Percentiles rank a stretch among this genome's conserved stretches.
These are phyloP conservation scores for Bradypodion ventrale DNA, from an alignment of 2,797 vertebrate species.

Conservation along the genomic window DNA sequence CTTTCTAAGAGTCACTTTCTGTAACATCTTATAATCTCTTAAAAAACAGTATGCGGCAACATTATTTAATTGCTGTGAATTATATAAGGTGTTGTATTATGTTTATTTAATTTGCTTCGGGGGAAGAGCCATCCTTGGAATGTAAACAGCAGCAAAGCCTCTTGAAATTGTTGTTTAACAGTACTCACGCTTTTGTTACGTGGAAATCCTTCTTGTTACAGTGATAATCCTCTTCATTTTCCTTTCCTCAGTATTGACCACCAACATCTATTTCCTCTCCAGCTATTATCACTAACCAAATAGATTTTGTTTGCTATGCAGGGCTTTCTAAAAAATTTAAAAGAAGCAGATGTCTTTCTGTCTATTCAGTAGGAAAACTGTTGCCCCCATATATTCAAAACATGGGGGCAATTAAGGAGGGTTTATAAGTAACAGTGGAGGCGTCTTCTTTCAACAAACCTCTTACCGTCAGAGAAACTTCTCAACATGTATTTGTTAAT, in stretches of 20 bases:
- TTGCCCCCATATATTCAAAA: neutral
- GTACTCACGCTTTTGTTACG: neutral
- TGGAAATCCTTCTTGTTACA: neutral
- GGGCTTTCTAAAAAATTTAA: neutral
- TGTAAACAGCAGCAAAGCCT: neutral
- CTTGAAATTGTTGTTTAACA: neutral
- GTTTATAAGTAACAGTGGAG: too few species aligned
- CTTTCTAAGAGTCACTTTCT: neutral
- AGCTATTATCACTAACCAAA: neutral
- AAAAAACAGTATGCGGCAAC: too few species aligned
- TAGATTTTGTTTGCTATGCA: neutral
- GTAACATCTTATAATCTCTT: neutral
- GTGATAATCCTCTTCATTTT: neutral
- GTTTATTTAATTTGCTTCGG: neutral
- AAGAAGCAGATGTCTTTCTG: neutral
- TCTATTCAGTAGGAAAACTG: neutral
- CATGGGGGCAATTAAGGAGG: neutral
- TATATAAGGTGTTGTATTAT: too few species aligned
- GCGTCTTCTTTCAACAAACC: too few species aligned
- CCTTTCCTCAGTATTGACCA: neutral
- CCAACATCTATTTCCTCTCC: neutral
- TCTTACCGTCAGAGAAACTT: too few species aligned
- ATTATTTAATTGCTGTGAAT: neutral
- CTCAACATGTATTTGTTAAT: too few species aligned
- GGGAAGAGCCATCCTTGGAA: neutral